phyloP scores from a whole-genome alignment of 1,140 invertebrate species.

The Leguminivora glycinivorella region DNA sequence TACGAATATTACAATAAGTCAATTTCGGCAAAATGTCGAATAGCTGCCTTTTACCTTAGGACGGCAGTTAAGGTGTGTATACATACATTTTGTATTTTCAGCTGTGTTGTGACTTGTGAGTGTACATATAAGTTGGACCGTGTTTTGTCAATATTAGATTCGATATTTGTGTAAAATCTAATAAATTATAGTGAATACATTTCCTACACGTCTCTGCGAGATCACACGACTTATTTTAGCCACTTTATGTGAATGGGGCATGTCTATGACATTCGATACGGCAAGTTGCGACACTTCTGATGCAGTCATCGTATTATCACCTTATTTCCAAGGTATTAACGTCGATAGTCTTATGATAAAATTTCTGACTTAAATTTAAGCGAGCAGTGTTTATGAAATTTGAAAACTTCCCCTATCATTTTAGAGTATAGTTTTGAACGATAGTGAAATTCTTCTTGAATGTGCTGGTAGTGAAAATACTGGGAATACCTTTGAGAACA shows the following conservation, averaged over 20 bases:
- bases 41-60: no score
- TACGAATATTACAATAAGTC: no score
- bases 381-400: slow-evolving; percentile 38
- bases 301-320: slow-evolving; percentile 30
- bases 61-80: no score
- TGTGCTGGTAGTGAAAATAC: slow-evolving; percentile 45
- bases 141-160: no score
- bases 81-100: no score
- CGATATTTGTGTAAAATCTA: slow-evolving; percentile 10
- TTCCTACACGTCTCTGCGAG: slow-evolving; percentile 48
- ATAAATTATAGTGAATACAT: slow-evolving; percentile 35
- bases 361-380: no score
- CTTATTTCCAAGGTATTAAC: slow-evolving; percentile 36
- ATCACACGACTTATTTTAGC: slow-evolving; percentile 61
- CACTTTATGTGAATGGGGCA: slow-evolving; percentile 54
- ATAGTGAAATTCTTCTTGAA: slow-evolving; percentile 37
- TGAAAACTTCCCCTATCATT: slow-evolving; percentile 37
- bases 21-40: no score
- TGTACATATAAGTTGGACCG: no score
- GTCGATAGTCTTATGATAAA: slow-evolving; percentile 23
- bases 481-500: slow-evolving; percentile 41
- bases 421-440: slow-evolving; percentile 47
- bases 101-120: no score
- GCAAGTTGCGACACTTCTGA: slow-evolving; percentile 50
- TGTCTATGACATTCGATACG: slow-evolving; percentile 59